Conservation (phyloP, 2,888 invertebrate genomes). For the Galerucella nymphaeae region DNA sequence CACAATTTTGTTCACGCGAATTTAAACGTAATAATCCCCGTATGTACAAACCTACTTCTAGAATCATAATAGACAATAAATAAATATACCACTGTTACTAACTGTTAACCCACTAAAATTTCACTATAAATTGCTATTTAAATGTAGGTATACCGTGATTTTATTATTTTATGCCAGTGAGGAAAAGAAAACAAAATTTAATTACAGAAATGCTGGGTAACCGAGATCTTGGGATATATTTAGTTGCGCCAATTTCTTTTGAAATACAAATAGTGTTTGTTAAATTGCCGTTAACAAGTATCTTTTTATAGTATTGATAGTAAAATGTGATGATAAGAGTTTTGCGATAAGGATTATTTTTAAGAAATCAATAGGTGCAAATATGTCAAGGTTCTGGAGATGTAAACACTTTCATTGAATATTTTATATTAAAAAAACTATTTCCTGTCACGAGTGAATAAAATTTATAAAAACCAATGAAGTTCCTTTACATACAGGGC, state of each 20-base stretch:
- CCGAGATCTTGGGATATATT: constrained; percentile 8
- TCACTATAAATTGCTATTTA: constrained; percentile 6
- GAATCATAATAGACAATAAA: not conserved
- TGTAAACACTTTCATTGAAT: no score
- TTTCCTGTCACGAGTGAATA: no score
- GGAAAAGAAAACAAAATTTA: not conserved
- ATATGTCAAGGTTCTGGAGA: no score
- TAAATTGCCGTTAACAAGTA: not conserved
- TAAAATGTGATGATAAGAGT: not conserved
- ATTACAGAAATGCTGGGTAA: not conserved
- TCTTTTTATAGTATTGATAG: not conserved
- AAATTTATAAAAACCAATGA: no score
- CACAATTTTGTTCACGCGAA: no score
- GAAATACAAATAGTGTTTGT: constrained; percentile 2
- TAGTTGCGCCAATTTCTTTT: constrained; percentile 5
- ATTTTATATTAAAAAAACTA: no score
- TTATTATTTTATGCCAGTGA: not conserved
- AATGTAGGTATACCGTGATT: not conserved
- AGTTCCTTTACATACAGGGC: no score
- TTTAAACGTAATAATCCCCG: not conserved
- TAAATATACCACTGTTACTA: not conserved
- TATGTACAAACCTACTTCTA: not conserved
- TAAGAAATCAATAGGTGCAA: no score
- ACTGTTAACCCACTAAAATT: constrained; percentile 12
- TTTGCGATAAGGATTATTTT: not conserved